A percentile compares a stretch with the other conserved stretches of the same genome.
phyloP scores from a whole-genome alignment of 2,888 invertebrate species.

The Sepioteuthis lessoniana region DNA sequence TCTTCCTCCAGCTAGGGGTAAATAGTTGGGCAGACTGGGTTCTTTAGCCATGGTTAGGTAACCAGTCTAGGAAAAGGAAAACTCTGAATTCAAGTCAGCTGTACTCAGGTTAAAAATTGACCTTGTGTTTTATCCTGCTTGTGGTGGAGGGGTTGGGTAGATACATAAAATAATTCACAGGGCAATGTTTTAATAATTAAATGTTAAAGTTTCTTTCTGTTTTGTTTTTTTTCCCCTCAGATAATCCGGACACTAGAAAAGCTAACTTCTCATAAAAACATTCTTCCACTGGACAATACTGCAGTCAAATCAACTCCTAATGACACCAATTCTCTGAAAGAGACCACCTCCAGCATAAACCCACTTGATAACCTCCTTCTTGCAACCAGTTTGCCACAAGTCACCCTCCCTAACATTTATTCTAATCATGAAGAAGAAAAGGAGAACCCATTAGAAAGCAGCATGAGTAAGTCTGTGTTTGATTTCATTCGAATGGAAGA shows the following conservation, averaged over 20 bases:
- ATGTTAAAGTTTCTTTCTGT: background rate
- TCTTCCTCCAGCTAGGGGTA: too few relatives aligned
- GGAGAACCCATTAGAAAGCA: background rate
- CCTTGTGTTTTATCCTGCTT: too few relatives aligned
- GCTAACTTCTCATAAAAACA: constrained; percentile 54
- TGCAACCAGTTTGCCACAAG: background rate
- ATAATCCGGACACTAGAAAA: constrained; percentile 62
- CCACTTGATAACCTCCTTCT: background rate
- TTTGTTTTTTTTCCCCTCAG: constrained; percentile 56
- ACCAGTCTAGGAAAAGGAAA: too few relatives aligned
- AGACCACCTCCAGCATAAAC: background rate
- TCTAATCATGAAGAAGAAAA: background rate
- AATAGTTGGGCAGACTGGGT: too few relatives aligned
- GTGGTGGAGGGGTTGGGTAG: background rate
- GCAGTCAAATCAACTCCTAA: background rate
- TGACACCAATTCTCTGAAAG: background rate
- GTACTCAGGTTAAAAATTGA: too few relatives aligned
- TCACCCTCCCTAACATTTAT: background rate
- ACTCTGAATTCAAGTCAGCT: too few relatives aligned
- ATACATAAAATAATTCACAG: background rate
- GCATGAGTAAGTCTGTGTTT: background rate
- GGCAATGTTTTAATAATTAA: background rate
- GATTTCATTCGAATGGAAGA: constrained; percentile 20
- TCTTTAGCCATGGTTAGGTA: too few relatives aligned
- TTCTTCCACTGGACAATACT: constrained; percentile 49